Conservation (phyloP, 2,797 vertebrate genomes). For the Sebastes hubbsi region DNA sequence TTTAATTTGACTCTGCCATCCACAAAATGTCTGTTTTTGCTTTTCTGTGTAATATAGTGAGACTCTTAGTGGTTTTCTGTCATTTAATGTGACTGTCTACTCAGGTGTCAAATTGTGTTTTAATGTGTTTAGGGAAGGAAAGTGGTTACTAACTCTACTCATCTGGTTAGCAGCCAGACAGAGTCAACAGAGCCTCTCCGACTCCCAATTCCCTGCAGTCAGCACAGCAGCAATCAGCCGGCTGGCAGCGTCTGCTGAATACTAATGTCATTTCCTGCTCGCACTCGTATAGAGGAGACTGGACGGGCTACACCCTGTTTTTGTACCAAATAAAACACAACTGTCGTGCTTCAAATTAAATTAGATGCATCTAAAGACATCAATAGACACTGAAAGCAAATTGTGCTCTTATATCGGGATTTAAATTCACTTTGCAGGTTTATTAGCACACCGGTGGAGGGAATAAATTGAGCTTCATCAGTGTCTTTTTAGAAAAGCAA, state of each 20-base stretch:
- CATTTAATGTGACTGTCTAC: background rate
- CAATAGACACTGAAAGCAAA: background rate
- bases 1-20: background rate
- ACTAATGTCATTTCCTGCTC: constrained; percentile 60
- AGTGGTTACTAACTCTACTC: constrained; percentile 25
- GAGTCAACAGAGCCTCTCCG: constrained; percentile 54
- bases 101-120: constrained; percentile 48
- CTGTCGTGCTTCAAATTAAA: background rate
- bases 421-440: background rate
- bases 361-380: background rate
- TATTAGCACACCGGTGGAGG: background rate
- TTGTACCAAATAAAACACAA: background rate
- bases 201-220: constrained; percentile 62
- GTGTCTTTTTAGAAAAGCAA: constrained; percentile 1
- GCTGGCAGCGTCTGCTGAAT: constrained; percentile 55
- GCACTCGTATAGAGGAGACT: background rate
- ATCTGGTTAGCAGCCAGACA: constrained; percentile 52
- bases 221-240: constrained; percentile 49
- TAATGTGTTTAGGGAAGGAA: constrained; percentile 42
- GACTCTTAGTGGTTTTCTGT: constrained; percentile 15
- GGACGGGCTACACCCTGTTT: background rate
- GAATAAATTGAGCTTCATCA: background rate
- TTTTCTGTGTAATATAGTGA: background rate
- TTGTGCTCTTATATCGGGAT: background rate
- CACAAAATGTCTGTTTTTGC: background rate